Base-by-base conservation (phyloP, 2,888 invertebrate genomes). In the Drosophila bunnanda region DNA sequence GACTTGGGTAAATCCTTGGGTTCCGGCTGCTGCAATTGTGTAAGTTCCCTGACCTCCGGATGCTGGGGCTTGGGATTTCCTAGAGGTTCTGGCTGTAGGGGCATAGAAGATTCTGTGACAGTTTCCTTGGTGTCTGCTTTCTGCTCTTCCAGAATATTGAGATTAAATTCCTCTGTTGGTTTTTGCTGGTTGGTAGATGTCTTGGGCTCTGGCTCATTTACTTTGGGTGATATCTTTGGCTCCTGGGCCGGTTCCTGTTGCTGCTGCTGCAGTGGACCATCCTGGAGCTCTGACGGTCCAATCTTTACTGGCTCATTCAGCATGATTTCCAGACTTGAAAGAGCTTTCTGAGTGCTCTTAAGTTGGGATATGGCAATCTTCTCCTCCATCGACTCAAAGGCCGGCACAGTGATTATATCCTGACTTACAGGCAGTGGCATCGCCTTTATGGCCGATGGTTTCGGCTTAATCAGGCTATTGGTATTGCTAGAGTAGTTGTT, bases 391-490 rank as follows among this genome's bases (percentile, higher is more conserved):
- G 36, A 10, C 15, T 32, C 59, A 50, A 50, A 50, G 20, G 30
- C 55, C 13, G 39, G 30, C 12, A 46, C 28, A 17, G 28, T 59
- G 20, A 44, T 30, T 25, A 20, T 12, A 4, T 66, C 66, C 43
- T 65, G 28, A 17, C 30, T 39, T 28, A 22, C 6, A n/a, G 46
- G 20, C 15, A 59, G 46, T 2, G 64, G 64, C 12, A 54, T 12
- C 13, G 53, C 32, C 30, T 65, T 65, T 1, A 61, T 34, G 15
- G 34, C n/a, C 7, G 30, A 8, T 13, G 34, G 30, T 25, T 70
- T 62, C 4, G 30, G n/a, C 39, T 43, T 65, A 8, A 65, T 25
- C 10, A 61, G 32, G 43, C 57, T 65, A 36, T 50, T 32, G 43
- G 15, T 30, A 55, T 13, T 60, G 25, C 41, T 43, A 3, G 32